Percentiles rank a stretch among this genome's conserved stretches.
Evolutionary conservation across 2,113 vertebrate species (phyloP).

Genomic region (Spilogale gracilis): DNA sequence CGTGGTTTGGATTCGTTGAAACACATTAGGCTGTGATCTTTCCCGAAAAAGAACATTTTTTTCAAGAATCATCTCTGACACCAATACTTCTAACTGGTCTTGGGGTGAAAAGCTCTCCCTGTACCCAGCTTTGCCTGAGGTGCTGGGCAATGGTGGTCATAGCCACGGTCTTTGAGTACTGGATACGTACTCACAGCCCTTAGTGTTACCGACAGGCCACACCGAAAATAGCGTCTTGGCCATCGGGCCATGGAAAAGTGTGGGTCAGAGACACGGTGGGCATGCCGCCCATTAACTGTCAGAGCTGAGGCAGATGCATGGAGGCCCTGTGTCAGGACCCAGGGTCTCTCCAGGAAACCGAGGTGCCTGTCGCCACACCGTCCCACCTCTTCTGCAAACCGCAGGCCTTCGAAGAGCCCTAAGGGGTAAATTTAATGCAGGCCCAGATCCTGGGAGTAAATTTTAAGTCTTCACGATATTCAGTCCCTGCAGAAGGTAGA

Average conservation of each 20-base stretch:
- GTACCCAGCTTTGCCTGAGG: neutral
- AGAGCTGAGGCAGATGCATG: accelerated
- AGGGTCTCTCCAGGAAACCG: neutral
- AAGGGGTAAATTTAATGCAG: neutral
- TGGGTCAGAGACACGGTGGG: neutral
- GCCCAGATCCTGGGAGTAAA: no score
- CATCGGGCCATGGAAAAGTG: no score
- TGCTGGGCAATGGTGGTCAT: accelerated
- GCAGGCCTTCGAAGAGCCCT: accelerated
- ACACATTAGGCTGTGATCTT: neutral
- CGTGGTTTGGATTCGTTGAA: neutral
- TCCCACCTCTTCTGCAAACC: neutral
- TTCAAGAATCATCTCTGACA: neutral
- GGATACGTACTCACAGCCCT: accelerated
- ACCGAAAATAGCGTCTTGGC: accelerated
- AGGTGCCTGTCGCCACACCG: accelerated
- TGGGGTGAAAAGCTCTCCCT: neutral
- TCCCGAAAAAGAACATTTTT: neutral
- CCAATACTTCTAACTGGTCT: neutral
- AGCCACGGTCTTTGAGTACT: accelerated
- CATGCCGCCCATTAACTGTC: accelerated
- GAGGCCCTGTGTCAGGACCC: no score
- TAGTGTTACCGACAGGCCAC: accelerated
- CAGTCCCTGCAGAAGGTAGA: neutral
- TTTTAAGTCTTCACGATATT: neutral